Evolutionary conservation across 2,113 vertebrate genomes (phyloP), one percentile per base, ranked within the genome.

Genomic region (Ophiodon elongatus): DNA sequence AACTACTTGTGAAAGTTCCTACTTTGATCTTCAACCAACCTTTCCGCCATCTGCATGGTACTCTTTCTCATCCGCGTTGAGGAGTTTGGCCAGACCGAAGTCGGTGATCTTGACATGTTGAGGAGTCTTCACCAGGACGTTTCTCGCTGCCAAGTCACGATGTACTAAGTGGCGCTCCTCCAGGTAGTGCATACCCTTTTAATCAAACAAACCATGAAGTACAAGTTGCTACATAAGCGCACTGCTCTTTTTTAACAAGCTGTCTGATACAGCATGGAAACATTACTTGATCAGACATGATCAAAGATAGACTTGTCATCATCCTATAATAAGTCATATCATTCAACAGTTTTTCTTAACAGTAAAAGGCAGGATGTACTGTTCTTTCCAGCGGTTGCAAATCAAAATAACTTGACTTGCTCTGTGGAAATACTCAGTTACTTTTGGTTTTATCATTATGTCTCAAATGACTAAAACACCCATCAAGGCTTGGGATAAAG

Each of bases 31-130:
- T 59, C 5, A 57, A 73, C 93, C 4, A 52, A 96, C 98, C 94
- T 99, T 99, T 88, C 98, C 98, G 2, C 98, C 98, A 79, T 99
- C 98, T 0, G 98, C 98, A 0, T 98, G 98, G 64, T 99, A 99
- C 71, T 98, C 98, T 76, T 99, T 99, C 92, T 99, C 98, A 0
- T 99, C 97, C 0, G 98, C 97, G 0, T 95, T 98, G 0, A 99
- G 96, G 70, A 99, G 96, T 78, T 98, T 99, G 73, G 98, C 97
- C 93, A 99, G 91, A 65, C 98, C 98, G 3, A 99, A 99, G 91
- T 99, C 98, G 0, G 98, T 99, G 92, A 99, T 99, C 93, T 98
- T 99, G 77, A 99, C 96, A 0, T 99, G 98, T 7, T 99, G 97
- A 10, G 98, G 98, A 2, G 97, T 97, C 93, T 99, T 99, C 59